A percentile compares a stretch with the other conserved stretches of the same genome.
phyloP scores from a whole-genome alignment of 2,888 invertebrate genomes.

The Dioctria rufipes region DNA sequence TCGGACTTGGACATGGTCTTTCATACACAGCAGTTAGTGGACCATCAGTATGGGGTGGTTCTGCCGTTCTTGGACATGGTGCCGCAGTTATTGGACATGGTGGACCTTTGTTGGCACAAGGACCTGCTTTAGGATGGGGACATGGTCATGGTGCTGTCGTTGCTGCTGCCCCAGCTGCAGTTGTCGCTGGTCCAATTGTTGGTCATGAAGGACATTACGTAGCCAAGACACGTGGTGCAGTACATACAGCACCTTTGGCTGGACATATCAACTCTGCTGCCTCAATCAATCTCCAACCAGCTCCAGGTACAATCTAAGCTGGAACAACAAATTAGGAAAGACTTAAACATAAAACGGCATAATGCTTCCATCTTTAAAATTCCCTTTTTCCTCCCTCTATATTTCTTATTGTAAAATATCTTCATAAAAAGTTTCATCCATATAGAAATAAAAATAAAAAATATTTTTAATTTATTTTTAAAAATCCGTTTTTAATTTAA shows the following conservation, averaged over 20 bases:
- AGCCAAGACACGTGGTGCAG: constrained; percentile 70
- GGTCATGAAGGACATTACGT: constrained; percentile 69
- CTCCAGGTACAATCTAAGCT: constrained; percentile 67
- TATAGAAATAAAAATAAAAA: constrained; percentile 42
- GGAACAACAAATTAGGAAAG: constrained; percentile 24
- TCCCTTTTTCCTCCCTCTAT: constrained; percentile 19
- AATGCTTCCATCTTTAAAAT: constrained; percentile 24
- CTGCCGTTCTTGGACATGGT: not conserved
- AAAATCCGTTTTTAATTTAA: constrained; percentile 14
- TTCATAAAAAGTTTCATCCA: constrained; percentile 47
- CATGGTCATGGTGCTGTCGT: constrained; percentile 67
- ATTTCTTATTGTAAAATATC: constrained; percentile 41
- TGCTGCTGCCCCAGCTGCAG: constrained; percentile 69
- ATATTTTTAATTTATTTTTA: constrained; percentile 31
- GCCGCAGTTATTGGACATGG: not conserved
- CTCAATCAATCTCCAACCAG: constrained; percentile 68
- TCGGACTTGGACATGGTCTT: constrained; percentile 35
- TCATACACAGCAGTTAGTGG: constrained; percentile 47
- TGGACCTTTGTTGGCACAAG: constrained; percentile 30
- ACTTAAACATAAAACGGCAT: constrained; percentile 34
- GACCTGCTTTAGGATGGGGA: constrained; percentile 19
- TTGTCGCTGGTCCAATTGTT: constrained; percentile 69
- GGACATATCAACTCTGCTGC: constrained; percentile 69
- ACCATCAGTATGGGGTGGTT: constrained; percentile 30
- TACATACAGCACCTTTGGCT: constrained; percentile 69